Conservation (phyloP, 1,140 invertebrate species). For the Leucophenga varia region DNA sequence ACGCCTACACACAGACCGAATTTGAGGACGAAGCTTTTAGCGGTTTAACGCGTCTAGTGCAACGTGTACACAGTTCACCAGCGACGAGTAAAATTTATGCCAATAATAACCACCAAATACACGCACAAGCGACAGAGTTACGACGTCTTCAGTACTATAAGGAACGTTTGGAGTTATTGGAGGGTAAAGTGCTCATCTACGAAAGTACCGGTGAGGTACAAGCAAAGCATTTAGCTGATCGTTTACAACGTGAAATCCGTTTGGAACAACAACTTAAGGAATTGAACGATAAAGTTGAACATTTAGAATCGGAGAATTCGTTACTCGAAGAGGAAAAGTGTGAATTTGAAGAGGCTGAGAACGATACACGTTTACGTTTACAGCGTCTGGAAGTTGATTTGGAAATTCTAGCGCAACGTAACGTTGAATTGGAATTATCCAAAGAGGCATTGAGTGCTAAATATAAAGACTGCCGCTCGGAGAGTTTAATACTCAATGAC, state of each 20-base stretch:
- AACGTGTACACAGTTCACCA: not conserved
- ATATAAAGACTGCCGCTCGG: conserved; percentile 59
- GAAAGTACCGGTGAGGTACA: conserved; percentile 63
- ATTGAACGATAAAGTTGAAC: conserved; percentile 59
- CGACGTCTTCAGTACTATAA: conserved; percentile 63
- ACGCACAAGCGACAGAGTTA: conserved; percentile 58
- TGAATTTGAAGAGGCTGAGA: conserved; percentile 70
- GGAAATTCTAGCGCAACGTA: conserved; percentile 50
- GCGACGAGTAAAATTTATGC: conserved; percentile 49
- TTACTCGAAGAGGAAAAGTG: conserved; percentile 66
- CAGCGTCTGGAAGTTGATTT: conserved; percentile 60
- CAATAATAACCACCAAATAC: conserved; percentile 60
- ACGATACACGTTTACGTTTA: conserved; percentile 66
- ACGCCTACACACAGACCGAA: conserved; percentile 60
- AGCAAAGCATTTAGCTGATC: conserved; percentile 61
- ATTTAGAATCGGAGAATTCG: conserved; percentile 63
- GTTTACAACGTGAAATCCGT: conserved; percentile 61
- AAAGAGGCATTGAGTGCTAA: conserved; percentile 52
- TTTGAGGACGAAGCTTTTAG: conserved; percentile 42
- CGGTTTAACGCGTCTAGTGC: not conserved
- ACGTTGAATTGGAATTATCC: conserved; percentile 59
- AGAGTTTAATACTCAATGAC: conserved; percentile 54
- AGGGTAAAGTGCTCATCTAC: conserved; percentile 63
- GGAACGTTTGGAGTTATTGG: conserved; percentile 62
- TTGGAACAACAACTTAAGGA: conserved; percentile 61